Evolutionary conservation across 1,140 invertebrate genomes (phyloP).

Genomic region (Pseudomyrmex gracilis): DNA sequence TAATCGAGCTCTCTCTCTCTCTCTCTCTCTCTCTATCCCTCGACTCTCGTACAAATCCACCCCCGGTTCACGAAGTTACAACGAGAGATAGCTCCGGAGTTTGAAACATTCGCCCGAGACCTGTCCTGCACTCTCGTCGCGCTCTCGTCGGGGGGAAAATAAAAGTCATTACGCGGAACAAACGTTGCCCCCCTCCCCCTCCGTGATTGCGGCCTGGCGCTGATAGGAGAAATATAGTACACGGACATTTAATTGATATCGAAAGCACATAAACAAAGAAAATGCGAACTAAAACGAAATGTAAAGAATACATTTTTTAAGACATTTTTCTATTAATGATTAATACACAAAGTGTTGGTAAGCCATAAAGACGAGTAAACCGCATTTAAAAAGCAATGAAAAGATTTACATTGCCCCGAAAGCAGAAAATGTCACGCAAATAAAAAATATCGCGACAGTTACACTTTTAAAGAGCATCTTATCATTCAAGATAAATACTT

Average conservation of each 20-base stretch:
- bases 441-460: slow-evolving; percentile 36
- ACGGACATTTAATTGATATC: slow-evolving; percentile 8
- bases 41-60: slow-evolving; percentile 53
- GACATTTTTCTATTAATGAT: neutral
- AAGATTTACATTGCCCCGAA: neutral
- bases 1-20: slow-evolving; percentile 33
- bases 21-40: neutral
- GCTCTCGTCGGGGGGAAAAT: neutral
- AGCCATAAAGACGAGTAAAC: too few species aligned
- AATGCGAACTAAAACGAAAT: slow-evolving; percentile 1
- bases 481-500: slow-evolving; percentile 5
- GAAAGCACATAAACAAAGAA: neutral
- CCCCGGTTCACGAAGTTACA: slow-evolving; percentile 57
- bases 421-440: slow-evolving; percentile 32
- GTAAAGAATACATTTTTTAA: neutral
- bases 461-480: slow-evolving; percentile 46
- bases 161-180: slow-evolving; percentile 39
- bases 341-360: too few species aligned
- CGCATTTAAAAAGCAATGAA: too few species aligned
- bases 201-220: neutral
- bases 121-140: slow-evolving; percentile 37
- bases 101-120: slow-evolving; percentile 51
- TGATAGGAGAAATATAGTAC: neutral
- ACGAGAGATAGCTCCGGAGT: slow-evolving; percentile 34
- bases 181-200: neutral